Evolutionary conservation across 2,888 invertebrate species (phyloP), one percentile per base, ranked within the genome.

Genomic region (Bruchidius siliquastri): DNA sequence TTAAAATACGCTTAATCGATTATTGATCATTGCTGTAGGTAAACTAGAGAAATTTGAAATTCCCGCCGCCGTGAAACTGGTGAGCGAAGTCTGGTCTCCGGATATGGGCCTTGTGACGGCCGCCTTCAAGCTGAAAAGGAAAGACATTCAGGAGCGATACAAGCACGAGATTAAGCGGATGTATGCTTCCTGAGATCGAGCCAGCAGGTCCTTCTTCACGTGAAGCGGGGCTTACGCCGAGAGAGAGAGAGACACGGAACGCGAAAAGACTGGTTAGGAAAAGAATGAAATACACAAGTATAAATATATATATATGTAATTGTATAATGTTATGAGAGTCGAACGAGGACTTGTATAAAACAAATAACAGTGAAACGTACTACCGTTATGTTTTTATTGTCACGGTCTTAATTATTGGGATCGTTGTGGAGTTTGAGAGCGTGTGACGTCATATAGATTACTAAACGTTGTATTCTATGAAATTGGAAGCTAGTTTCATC

Each of bases 81-180:
- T 95, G 85, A 90, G 93, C 72, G 98, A 98, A 83, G 93, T 95
- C 76, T 99, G 99, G 99, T 96, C 97, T 0, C 98, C 99, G 0
- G 98, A 98, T 85, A 95, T 94, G 91, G 98, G 98, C 74, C 91
- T 99, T 71, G 97, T 99, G 13, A 99, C 99, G 49, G 99, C 98
- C 79, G 98, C 99, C 73, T 96, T 98, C 88, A 99, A 99, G 88
- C 90, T 99, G 85, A 98, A 98, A 88, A 90, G 99, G 83, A 97
- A 96, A 90, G 96, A 96, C 86, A 97, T 99, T 82, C 96, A 98
- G 88, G 95, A 96, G 79, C 91, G 93, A 81, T 99, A 97, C 90
- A 93, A 96, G 87, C 92, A 93, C 80, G 96, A 96, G 88, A 96
- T 98, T 83, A 94, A 94, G 86, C 90, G 94, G 81, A 96, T 98